Percentiles rank a stretch among this genome's conserved stretches.
Evolutionary conservation across 2,888 invertebrate genomes (phyloP).

Genomic region (Steinernema hermaphroditum): DNA sequence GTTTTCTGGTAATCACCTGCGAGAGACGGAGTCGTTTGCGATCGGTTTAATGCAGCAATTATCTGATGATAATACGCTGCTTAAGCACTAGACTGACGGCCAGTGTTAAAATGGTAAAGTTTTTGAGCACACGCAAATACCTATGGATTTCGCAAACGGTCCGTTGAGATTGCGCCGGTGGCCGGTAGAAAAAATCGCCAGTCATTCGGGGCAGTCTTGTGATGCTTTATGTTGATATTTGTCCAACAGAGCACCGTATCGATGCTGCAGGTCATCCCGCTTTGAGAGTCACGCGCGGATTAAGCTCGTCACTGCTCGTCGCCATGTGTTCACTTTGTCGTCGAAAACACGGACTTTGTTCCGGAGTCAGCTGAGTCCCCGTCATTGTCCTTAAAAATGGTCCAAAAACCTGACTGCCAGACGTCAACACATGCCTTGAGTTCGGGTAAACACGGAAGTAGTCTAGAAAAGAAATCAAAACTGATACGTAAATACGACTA

Average conservation of each 20-base stretch:
- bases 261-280: constrained; percentile 26
- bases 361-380: constrained; percentile 1
- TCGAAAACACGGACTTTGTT: neutral
- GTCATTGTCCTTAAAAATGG: neutral
- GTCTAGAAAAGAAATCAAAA: neutral
- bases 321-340: neutral
- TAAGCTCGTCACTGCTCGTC: neutral
- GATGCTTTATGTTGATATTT: constrained; percentile 21
- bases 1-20: no score
- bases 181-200: constrained; percentile 6
- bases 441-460: neutral
- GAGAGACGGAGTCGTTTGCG: no score
- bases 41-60: no score
- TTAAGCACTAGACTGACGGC: no score
- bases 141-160: neutral
- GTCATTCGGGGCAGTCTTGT: constrained; percentile 13
- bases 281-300: constrained; percentile 24
- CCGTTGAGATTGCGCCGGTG: neutral
- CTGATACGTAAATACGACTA: no score
- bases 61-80: no score
- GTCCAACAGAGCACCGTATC: constrained; percentile 23
- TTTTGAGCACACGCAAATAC: neutral
- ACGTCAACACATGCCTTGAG: neutral
- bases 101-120: no score
- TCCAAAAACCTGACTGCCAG: neutral